A percentile compares a stretch with the other conserved stretches of the same genome.
Conservation (phyloP, 1,140 invertebrate species). For the Eumaeus atala region DNA sequence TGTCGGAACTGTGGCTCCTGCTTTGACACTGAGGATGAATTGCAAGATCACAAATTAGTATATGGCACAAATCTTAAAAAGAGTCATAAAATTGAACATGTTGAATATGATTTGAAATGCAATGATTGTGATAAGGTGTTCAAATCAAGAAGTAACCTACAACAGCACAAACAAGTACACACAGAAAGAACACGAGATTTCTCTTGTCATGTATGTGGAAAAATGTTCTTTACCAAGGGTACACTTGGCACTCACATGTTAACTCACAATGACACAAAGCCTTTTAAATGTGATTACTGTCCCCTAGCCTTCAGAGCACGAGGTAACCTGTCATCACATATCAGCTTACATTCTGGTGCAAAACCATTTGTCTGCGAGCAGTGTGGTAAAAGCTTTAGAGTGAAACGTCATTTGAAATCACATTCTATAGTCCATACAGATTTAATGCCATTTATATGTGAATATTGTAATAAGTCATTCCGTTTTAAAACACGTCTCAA, state of each 20-base stretch:
- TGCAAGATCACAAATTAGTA: slow-evolving; percentile 47
- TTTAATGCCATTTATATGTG: slow-evolving; percentile 86
- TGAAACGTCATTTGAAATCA: slow-evolving; percentile 68
- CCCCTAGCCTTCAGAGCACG: slow-evolving; percentile 49
- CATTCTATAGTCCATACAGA: slow-evolving; percentile 85
- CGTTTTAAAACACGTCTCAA: slow-evolving; percentile 82
- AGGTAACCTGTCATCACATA: slow-evolving; percentile 72
- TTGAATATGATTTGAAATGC: slow-evolving; percentile 45
- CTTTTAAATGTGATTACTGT: slow-evolving; percentile 58
- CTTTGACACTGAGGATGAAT: slow-evolving; percentile 42
- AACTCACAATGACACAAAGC: slow-evolving; percentile 55
- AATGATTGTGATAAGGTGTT: slow-evolving; percentile 54
- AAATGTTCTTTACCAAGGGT: slow-evolving; percentile 68
- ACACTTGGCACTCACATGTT: slow-evolving; percentile 54
- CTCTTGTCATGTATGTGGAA: slow-evolving; percentile 60
- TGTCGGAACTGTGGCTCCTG: slow-evolving; percentile 48
- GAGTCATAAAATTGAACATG: slow-evolving; percentile 21
- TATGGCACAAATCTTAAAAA: slow-evolving; percentile 35
- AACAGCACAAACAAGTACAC: slow-evolving; percentile 54
- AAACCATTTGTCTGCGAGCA: slow-evolving; percentile 86
- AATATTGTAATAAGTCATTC: slow-evolving; percentile 83
- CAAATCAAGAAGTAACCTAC: slow-evolving; percentile 52
- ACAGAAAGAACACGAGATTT: slow-evolving; percentile 53
- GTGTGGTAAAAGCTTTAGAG: slow-evolving; percentile 82
- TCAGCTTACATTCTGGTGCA: slow-evolving; percentile 79